Conservation (phyloP, 2,113 vertebrate species). For the Nannobrachium achirus region DNA sequence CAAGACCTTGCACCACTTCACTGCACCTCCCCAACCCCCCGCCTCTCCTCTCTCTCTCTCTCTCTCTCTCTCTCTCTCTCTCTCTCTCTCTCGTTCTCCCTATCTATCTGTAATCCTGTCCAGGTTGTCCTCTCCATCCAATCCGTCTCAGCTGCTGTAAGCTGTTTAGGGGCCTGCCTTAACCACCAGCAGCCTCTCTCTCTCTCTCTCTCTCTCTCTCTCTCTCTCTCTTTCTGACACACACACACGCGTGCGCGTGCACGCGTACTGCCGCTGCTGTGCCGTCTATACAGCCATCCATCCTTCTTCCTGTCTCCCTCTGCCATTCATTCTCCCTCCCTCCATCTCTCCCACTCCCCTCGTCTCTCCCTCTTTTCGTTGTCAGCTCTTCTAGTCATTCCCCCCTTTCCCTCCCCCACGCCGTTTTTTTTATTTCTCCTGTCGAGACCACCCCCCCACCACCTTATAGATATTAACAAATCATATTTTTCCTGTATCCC, state of each 20-base stretch:
- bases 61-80: slow-evolving; percentile 11
- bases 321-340: slow-evolving; percentile 21
- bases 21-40: not conserved
- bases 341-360: not conserved
- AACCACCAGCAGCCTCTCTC: slow-evolving; percentile 50
- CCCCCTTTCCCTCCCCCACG: slow-evolving; percentile 1
- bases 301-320: slow-evolving; percentile 36
- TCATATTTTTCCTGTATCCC: too few species aligned
- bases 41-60: slow-evolving; percentile 40
- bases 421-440: too few species aligned
- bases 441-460: not conserved
- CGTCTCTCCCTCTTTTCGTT: not conserved
- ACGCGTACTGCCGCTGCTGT: slow-evolving; percentile 45
- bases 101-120: too few species aligned
- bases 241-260: not conserved
- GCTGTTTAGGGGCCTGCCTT: too few species aligned
- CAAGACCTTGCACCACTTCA: too few species aligned
- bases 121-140: too few species aligned
- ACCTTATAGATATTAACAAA: too few species aligned
- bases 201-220: slow-evolving; percentile 14
- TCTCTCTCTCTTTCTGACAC: slow-evolving; percentile 33
- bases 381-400: too few species aligned
- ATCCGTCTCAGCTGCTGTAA: too few species aligned
- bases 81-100: not conserved
- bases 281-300: slow-evolving; percentile 64